Evolutionary conservation across 2,888 invertebrate genomes (phyloP).

Genomic region (Cacoxenus indagator): DNA sequence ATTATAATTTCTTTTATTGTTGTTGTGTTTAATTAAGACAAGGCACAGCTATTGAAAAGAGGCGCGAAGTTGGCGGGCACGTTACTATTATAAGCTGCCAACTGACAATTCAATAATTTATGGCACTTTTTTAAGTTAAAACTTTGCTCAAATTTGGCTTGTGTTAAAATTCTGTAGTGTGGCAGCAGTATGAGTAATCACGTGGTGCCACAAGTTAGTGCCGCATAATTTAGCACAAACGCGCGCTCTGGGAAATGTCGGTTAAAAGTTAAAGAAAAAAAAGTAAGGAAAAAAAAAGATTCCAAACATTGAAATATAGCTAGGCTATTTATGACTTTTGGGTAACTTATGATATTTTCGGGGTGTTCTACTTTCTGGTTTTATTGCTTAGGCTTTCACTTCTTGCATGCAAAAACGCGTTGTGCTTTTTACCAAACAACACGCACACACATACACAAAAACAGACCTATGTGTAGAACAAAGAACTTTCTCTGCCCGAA

Average conservation of each 20-base stretch:
- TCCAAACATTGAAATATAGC: background rate
- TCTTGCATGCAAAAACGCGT: conserved; percentile 5
- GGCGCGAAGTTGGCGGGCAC: no score
- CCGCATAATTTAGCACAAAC: conserved; percentile 16
- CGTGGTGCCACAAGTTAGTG: conserved; percentile 16
- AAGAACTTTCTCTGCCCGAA: conserved; percentile 14
- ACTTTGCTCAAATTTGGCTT: no score
- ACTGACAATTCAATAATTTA: no score
- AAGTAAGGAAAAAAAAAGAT: background rate
- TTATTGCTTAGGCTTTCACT: background rate
- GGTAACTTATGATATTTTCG: no score
- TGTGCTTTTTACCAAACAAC: conserved; percentile 3
- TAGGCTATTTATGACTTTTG: conserved; percentile 1
- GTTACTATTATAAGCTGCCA: no score
- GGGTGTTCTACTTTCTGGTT: background rate
- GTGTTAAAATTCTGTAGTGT: background rate
- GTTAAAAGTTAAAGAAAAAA: background rate
- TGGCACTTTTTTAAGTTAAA: no score
- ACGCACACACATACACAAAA: background rate
- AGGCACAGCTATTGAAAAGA: background rate
- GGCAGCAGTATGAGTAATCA: no score
- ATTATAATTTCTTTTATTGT: background rate
- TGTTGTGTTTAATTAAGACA: background rate
- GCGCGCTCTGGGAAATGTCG: conserved; percentile 10
- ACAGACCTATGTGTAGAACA: background rate